Percentiles rank a stretch among this genome's conserved stretches.
phyloP scores from a whole-genome alignment of 2,797 vertebrate genomes.

The Enteromius unitaeniatus region DNA sequence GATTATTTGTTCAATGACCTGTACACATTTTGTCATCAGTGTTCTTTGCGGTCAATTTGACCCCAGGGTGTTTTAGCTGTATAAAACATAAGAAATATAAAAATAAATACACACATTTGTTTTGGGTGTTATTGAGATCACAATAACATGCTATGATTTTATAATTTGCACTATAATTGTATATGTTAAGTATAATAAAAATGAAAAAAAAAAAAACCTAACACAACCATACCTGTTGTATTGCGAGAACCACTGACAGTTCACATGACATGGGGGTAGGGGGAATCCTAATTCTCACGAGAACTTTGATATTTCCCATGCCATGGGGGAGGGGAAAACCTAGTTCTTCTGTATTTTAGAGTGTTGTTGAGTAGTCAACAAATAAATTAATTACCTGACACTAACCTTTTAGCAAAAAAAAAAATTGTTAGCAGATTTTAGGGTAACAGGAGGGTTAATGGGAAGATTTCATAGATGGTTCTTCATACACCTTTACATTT shows the following conservation, averaged over 20 bases:
- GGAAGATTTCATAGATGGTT: background rate
- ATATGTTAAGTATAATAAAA: background rate
- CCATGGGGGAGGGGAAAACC: background rate
- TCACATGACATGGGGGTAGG: background rate
- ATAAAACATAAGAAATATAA: background rate
- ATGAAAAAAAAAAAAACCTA: background rate
- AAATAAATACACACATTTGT: background rate
- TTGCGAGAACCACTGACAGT: constrained; percentile 21
- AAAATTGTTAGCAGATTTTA: too few species aligned
- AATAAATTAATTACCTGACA: too few species aligned
- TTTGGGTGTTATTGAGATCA: background rate
- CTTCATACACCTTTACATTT: background rate
- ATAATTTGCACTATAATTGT: background rate
- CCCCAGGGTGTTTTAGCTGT: too few species aligned
- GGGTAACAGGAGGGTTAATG: too few species aligned
- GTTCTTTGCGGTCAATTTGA: too few species aligned
- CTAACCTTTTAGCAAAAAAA: too few species aligned
- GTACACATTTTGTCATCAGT: too few species aligned
- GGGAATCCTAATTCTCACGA: background rate
- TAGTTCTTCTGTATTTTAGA: background rate
- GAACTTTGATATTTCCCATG: constrained; percentile 22
- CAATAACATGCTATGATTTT: background rate
- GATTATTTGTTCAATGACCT: too few species aligned
- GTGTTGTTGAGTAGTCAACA: too few species aligned
- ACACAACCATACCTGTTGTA: background rate